These are phyloP conservation scores for Casuarius casuarius DNA, from an alignment of 2,113 vertebrate genomes.

Conservation along the genomic window DNA sequence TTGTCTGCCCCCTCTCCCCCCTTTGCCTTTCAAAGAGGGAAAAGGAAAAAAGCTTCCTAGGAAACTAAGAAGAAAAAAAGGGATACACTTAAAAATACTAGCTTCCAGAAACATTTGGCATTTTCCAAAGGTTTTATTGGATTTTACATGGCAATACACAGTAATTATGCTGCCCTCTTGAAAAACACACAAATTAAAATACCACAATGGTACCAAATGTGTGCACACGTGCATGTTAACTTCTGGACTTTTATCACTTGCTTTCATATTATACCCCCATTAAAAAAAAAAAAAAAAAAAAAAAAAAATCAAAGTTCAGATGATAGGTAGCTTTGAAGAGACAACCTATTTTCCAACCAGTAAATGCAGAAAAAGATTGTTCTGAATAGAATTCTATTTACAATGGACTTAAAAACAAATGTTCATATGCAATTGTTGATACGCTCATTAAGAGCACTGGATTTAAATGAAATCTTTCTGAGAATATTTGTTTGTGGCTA, in stretches of 20 bases:
- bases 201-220: not conserved
- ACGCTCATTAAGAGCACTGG: not conserved
- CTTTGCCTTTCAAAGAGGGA: not conserved
- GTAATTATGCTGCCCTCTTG: slow-evolving; percentile 17
- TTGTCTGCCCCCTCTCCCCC: not conserved
- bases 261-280: slow-evolving; percentile 19
- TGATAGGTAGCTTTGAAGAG: not conserved
- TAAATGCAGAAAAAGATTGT: not conserved
- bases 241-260: not conserved
- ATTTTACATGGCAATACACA: slow-evolving; percentile 70
- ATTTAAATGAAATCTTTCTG: not conserved
- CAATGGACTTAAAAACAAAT: not conserved
- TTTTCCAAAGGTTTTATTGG: slow-evolving; percentile 76
- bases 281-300: not conserved
- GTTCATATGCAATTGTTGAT: not conserved
- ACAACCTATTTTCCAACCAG: not conserved
- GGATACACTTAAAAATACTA: not conserved
- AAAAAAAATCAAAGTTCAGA: not conserved
- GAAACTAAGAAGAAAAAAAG: not conserved
- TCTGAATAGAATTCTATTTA: not conserved
- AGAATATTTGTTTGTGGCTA: not conserved
- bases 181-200: slow-evolving; percentile 25
- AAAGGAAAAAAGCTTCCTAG: not conserved
- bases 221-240: not conserved
- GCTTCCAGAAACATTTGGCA: slow-evolving; percentile 4